A percentile compares a stretch with the other conserved stretches of the same genome.
Evolutionary conservation across 2,888 invertebrate genomes (phyloP).

Genomic region (Drosophila rubida): DNA sequence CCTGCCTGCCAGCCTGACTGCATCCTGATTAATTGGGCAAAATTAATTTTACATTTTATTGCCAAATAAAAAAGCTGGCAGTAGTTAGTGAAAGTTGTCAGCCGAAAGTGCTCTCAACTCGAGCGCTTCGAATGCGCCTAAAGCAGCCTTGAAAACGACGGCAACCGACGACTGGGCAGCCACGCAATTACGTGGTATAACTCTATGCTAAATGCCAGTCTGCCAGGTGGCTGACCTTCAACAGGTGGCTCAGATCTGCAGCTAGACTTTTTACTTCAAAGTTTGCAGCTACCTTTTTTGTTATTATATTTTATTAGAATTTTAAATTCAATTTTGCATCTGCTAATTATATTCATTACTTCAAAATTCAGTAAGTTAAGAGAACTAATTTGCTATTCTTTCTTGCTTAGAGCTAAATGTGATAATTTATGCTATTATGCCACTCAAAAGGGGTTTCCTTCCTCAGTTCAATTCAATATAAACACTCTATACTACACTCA

Average conservation of each 20-base stretch:
- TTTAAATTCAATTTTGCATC: too few species aligned
- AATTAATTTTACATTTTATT: constrained; percentile 70
- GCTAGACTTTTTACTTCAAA: too few species aligned
- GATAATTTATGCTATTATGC: too few species aligned
- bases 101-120: constrained; percentile 31
- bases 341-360: too few species aligned
- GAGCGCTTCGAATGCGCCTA: constrained; percentile 31
- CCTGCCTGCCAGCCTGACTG: constrained; percentile 21
- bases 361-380: too few species aligned
- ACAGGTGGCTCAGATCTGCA: constrained; percentile 4
- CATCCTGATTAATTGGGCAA: constrained; percentile 70
- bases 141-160: neutral
- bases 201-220: neutral
- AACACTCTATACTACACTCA: neutral
- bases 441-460: neutral
- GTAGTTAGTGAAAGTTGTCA: constrained; percentile 48
- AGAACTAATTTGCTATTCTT: too few species aligned
- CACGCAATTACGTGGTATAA: neutral
- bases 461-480: neutral
- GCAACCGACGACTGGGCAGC: neutral
- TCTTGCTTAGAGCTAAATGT: too few species aligned
- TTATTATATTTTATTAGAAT: too few species aligned
- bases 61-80: constrained; percentile 56
- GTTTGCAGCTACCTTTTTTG: too few species aligned
- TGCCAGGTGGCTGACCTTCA: neutral